phyloP scores from a whole-genome alignment of 2,888 invertebrate genomes.

The Microchrysa polita region DNA sequence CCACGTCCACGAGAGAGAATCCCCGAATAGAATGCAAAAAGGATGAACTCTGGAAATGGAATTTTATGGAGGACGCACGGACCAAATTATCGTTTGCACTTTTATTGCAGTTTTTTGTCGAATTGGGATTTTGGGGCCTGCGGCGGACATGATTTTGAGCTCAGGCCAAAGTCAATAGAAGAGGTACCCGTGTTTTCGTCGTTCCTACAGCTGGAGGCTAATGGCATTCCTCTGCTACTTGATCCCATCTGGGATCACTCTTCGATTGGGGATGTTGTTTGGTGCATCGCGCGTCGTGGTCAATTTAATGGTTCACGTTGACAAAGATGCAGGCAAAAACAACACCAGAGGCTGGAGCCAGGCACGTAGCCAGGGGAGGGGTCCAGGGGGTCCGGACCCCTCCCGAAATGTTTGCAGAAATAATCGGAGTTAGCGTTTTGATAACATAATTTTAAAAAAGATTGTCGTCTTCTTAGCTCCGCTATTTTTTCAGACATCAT shows the following conservation, averaged over 20 bases:
- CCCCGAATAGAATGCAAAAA: neutral
- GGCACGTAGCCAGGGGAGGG: too few species aligned
- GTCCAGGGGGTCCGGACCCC: too few species aligned
- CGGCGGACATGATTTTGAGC: conserved; percentile 22
- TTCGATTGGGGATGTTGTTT: neutral
- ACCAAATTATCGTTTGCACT: conserved; percentile 40
- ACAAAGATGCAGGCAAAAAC: conserved; percentile 30
- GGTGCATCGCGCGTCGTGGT: neutral
- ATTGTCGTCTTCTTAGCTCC: too few species aligned
- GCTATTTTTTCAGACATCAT: too few species aligned
- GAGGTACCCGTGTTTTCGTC: too few species aligned
- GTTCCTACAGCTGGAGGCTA: conserved; percentile 8
- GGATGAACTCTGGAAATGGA: conserved; percentile 4
- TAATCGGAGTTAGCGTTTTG: too few species aligned
- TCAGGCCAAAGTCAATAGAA: conserved; percentile 17
- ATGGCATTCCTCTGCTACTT: neutral
- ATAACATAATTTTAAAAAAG: too few species aligned
- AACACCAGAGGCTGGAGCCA: too few species aligned
- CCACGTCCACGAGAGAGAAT: neutral
- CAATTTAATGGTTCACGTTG: neutral
- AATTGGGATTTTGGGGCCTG: conserved; percentile 11
- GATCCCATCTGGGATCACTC: neutral
- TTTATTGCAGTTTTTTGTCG: conserved; percentile 22
- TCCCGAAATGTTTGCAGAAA: too few species aligned
- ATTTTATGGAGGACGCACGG: conserved; percentile 21